Base-by-base conservation (phyloP, 92 coral and sea anemone genomes). In the Isaurus tuberculatus region DNA sequence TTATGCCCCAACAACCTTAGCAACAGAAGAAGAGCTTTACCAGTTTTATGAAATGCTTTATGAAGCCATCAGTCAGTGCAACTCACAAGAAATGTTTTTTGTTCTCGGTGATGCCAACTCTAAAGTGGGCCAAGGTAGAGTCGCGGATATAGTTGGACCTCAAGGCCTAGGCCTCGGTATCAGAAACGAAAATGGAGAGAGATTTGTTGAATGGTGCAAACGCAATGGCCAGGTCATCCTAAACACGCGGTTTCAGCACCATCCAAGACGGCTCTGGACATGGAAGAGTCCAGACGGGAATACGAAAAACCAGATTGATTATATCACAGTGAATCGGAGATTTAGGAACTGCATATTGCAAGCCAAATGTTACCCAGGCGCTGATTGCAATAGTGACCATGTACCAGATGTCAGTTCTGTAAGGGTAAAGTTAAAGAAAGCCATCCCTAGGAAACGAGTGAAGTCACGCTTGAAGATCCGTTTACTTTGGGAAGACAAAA, bases 201-300 rank as follows among this genome's bases (percentile, higher is more conserved):
- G 67, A 60, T 20, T 60, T 16, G 23, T 60, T n/a, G 29, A 60
- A 25, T 60, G 66, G 66, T 19, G 23, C 2, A 19, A 60, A 60
- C 9, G 17, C 10, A 60, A 60, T 23, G 22, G 22, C 29, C 22
- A 60, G 9, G 22, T 60, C 28, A 60, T 60, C 17, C 9, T 23
- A 60, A 60, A 60, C 66, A 60, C 66, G 10, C n/a, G 66, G 66
- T 60, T 60, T 60, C 26, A 60, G 9, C 66, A 60, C 17, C 66
- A 19, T 14, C 9, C 29, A 60, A 60, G 66, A 60, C 17, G 66
- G 22, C 17, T 13, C 17, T 60, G 66, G 29, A 60, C 66, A 60
- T 20, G 66, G 66, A 60, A 60, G 22, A 60, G 66, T 23, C 66
- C 66, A 60, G 66, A 23, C 9, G 66, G 22, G 17, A 60, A 60